Conservation (phyloP, 2,888 invertebrate species). For the Temnothorax unifasciatus region DNA sequence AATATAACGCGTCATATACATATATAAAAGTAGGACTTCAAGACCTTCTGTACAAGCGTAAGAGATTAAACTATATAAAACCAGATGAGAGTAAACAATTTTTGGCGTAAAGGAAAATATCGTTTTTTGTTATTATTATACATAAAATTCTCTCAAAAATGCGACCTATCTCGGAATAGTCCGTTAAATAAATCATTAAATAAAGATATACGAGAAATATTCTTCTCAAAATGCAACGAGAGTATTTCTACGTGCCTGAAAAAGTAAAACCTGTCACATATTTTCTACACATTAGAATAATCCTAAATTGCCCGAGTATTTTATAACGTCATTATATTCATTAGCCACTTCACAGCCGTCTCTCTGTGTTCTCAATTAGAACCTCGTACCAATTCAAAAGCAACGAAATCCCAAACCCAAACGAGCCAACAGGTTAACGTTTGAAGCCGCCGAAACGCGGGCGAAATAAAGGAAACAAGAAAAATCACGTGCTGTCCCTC, state of each 20-base stretch:
- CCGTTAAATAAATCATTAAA: not conserved
- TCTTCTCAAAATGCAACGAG: not conserved
- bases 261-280: not conserved
- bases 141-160: not conserved
- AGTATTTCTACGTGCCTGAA: not conserved
- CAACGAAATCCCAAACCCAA: conserved; percentile 15
- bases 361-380: not conserved
- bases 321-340: not conserved
- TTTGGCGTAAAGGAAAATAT: not conserved
- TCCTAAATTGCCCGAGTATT: not conserved
- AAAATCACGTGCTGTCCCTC: conserved; percentile 26
- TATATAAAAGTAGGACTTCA: not conserved
- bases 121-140: not conserved
- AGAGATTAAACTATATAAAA: conserved; percentile 3
- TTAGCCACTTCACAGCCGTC: not conserved
- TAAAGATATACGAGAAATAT: not conserved
- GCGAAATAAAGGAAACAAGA: conserved; percentile 9
- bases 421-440: conserved; percentile 50
- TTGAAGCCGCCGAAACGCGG: conserved; percentile 36
- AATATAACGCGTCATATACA: not conserved
- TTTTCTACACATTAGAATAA: not conserved
- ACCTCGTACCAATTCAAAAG: not conserved
- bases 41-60: not conserved
- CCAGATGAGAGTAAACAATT: not conserved
- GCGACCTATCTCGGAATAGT: not conserved